Evolutionary conservation across 2,888 invertebrate species (phyloP), one percentile per base, ranked within the genome.

Genomic region (Halictus ligatus): DNA sequence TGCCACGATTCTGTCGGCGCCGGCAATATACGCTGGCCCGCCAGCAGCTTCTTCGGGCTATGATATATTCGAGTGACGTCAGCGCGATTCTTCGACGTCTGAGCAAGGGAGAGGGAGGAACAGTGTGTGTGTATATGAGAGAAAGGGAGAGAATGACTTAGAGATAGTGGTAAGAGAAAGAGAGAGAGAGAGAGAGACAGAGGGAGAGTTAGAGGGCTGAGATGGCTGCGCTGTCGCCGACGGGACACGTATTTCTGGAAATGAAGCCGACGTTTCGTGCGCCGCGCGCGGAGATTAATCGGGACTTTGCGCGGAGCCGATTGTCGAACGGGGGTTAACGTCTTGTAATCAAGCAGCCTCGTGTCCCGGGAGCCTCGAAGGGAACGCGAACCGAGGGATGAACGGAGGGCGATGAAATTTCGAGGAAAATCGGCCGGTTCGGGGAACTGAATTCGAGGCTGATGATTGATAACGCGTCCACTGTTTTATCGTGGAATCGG

Each of bases 31-130:
- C 75, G 77, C 50, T 74, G 60, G 77, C 78, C 78, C 54, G 48
- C 67, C 67, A 40, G 69, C 54, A 71, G 78, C 54, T 78, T 79
- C 81, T 81, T 83, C 76, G 54, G 3, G 83, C 67, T 75, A 80
- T 86, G 86, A 81, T 87, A 81, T 81, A 87, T 86, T 86, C 81
- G 81, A 78, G 75, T 79, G 77, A 83, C 86, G 87, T 83, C 83
- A 83, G 86, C 75, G 76, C 74, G 80, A 86, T 86, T 85, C 87
- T 83, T 87, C 86, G 80, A 87, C 64, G 85, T 84, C 75, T 60
- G 12, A 69, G 54, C 8, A n/a, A 64, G 15, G 29, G 60, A 5
- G 13, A 60, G 60, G 2, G 25, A 5, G 50, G 4, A 15, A 13
- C 1, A 7, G 2, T 0, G 3, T 6, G 60, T 12, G 25, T 13